Evolutionary conservation across 2,888 invertebrate genomes (phyloP).

Genomic region (Eristalinus aeneus): DNA sequence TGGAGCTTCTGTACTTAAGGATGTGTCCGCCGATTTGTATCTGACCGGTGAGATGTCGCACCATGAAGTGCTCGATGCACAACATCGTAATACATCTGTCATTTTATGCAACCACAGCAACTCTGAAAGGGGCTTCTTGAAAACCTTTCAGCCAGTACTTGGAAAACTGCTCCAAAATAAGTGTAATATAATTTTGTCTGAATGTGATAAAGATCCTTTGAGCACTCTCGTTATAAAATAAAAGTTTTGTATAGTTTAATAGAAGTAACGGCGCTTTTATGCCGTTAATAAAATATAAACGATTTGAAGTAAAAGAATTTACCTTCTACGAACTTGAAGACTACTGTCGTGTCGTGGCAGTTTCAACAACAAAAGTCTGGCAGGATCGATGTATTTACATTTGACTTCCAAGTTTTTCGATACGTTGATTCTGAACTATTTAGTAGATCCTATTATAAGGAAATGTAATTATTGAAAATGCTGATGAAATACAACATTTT

Average conservation of each 20-base stretch:
- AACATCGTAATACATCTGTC: slow-evolving; percentile 89
- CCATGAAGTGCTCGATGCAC: slow-evolving; percentile 94
- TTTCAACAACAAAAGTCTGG: too few relatives aligned
- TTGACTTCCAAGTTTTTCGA: too few relatives aligned
- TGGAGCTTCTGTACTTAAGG: slow-evolving; percentile 89
- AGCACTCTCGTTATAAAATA: slow-evolving; percentile 80
- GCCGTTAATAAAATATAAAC: too few relatives aligned
- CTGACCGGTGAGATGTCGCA: slow-evolving; percentile 97
- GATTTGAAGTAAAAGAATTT: too few relatives aligned
- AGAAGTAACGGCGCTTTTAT: too few relatives aligned
- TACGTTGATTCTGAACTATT: too few relatives aligned
- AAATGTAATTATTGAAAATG: too few relatives aligned
- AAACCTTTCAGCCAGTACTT: background rate
- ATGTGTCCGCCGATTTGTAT: slow-evolving; percentile 88
- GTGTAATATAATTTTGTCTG: slow-evolving; percentile 85
- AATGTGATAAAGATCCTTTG: slow-evolving; percentile 89
- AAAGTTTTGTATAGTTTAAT: background rate
- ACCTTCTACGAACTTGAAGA: too few relatives aligned
- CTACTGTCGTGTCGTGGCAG: too few relatives aligned
- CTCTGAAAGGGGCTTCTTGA: slow-evolving; percentile 94
- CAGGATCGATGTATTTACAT: too few relatives aligned
- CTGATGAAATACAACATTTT: too few relatives aligned
- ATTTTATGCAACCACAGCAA: slow-evolving; percentile 96
- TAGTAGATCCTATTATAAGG: too few relatives aligned
- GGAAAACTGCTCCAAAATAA: slow-evolving; percentile 76